Evolutionary conservation across 2,888 invertebrate species (phyloP).

Genomic region (Molorchus minor): DNA sequence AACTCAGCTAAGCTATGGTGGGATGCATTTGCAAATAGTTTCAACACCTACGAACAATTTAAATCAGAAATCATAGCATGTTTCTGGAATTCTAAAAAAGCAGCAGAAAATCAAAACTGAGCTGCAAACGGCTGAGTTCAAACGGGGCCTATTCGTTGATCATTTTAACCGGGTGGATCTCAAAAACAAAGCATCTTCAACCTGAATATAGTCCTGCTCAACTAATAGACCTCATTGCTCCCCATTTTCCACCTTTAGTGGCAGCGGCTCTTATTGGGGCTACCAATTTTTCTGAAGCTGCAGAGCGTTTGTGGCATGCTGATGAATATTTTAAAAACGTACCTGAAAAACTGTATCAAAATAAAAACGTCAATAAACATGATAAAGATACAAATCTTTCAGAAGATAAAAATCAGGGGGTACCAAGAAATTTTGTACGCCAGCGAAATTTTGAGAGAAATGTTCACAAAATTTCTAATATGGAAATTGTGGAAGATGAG

Average conservation of each 20-base stretch:
- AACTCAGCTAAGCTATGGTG: conserved; percentile 10
- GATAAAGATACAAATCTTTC: no score
- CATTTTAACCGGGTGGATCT: background rate
- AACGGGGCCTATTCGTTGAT: background rate
- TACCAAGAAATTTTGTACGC: no score
- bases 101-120: conserved; percentile 7
- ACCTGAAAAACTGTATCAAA: no score
- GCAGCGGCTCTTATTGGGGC: background rate
- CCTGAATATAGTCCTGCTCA: background rate
- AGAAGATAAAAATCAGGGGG: no score
- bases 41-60: background rate
- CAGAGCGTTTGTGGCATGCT: background rate
- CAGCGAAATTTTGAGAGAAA: no score
- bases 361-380: no score
- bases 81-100: conserved; percentile 10
- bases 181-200: background rate
- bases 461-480: no score
- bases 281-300: background rate
- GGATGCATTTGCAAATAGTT: background rate
- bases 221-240: background rate
- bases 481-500: no score
- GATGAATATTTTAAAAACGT: conserved; percentile 8
- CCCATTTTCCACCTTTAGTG: conserved; percentile 5
- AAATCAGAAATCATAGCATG: background rate
- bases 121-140: background rate